A percentile compares a stretch with the other conserved stretches of the same genome.
Evolutionary conservation across 1,140 invertebrate genomes (phyloP).

Genomic region (Caenorhabditis briggsae): DNA sequence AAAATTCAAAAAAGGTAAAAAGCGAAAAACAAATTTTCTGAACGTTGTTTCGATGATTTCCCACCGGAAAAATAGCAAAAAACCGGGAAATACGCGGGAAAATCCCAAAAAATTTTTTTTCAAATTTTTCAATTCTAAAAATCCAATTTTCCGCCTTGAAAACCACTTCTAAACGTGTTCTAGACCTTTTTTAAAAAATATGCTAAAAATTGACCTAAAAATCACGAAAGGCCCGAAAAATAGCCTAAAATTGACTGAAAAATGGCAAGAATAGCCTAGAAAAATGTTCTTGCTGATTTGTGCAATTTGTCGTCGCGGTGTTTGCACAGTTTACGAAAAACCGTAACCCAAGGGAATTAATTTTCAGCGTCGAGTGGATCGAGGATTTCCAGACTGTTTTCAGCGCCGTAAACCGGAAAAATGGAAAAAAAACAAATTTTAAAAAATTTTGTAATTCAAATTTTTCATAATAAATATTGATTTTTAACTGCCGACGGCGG

Average conservation of each 20-base stretch:
- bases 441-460: not conserved
- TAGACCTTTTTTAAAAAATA: not conserved
- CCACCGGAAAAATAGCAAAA: not conserved
- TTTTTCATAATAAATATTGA: no score
- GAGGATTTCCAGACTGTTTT: conserved; percentile 15
- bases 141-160: no score
- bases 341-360: not conserved
- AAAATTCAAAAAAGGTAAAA: conserved; percentile 6
- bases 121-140: no score
- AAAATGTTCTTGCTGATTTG: not conserved
- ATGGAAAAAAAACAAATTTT: no score
- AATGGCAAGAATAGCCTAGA: not conserved
- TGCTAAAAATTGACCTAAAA: not conserved
- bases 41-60: not conserved
- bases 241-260: not conserved
- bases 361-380: not conserved
- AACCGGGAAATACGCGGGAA: no score
- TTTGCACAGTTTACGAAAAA: not conserved
- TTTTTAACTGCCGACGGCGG: no score
- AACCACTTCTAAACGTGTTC: not conserved
- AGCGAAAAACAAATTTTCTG: not conserved
- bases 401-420: not conserved
- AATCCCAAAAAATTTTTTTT: no score
- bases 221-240: not conserved
- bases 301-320: not conserved